phyloP scores from a whole-genome alignment of 2,113 vertebrate genomes.

The Microtus montanus region DNA sequence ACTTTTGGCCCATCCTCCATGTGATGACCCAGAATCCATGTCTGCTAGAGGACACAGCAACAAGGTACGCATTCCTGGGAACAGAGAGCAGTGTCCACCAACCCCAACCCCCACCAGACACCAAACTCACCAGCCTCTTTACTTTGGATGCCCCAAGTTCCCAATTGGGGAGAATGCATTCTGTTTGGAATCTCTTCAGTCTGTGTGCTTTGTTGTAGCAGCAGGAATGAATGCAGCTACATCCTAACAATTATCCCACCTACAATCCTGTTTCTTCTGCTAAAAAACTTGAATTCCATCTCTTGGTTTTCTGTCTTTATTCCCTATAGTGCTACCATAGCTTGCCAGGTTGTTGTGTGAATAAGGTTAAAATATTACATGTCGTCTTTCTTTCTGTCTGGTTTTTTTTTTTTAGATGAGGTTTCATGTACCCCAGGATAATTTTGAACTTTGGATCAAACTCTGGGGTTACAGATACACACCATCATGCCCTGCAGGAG shows the following conservation, averaged over 20 bases:
- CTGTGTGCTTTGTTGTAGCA: neutral
- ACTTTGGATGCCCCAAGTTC: neutral
- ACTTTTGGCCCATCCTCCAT: too few species aligned
- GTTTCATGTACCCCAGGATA: neutral
- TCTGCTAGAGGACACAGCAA: neutral
- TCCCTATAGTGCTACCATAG: rapidly evolving
- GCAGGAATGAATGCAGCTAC: neutral
- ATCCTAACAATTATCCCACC: neutral
- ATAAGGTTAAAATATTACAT: neutral
- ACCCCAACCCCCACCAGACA: neutral
- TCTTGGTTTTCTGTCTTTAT: neutral
- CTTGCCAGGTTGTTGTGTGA: neutral
- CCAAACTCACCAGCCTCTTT: neutral
- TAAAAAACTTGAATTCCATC: neutral
- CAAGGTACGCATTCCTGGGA: neutral
- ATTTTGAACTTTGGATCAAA: neutral
- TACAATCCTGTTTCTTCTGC: neutral
- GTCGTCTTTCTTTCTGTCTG: neutral
- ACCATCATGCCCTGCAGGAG: neutral
- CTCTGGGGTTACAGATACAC: neutral
- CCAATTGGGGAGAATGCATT: neutral
- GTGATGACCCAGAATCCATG: neutral
- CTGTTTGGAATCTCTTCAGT: neutral
- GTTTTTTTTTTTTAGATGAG: neutral
- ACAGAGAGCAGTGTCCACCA: neutral